Base-by-base conservation (phyloP, 64 coral and sea anemone species). In the Dendronephthya gigantea region DNA sequence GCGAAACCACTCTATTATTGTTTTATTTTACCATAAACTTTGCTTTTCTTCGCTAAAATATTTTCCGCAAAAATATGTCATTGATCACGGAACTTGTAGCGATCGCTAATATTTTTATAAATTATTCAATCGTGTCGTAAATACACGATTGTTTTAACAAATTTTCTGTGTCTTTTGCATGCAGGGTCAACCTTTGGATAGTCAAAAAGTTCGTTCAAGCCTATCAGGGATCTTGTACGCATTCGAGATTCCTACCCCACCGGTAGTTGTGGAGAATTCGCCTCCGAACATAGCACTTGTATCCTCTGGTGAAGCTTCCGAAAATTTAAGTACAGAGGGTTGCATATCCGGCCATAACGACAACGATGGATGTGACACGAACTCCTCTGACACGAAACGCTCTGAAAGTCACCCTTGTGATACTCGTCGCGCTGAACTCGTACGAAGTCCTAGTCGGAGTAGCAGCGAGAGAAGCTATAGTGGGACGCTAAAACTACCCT, bases 201-300 rank as follows among this genome's bases (percentile, higher is more conserved):
- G 84, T 29, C 92, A 93, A 41, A 98, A 98, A 89, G 91, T 98
- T 50, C 92, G 95, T 19, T 88, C 95, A n/a, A 87, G 89, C 38
- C 75, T 98, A 65, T 92, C 87, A 75, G 95, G 95, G 1, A 75
- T 88, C 32, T 88, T 98, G 36, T 98, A 93, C 87, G 95, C 92
- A n/a, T 98, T 93, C 48, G 95, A 98, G 82, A 89, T 98, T 82
- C 95, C 94, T 43, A 50, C 43, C 33, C 82, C 55, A 38, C 25
- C 86, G 15, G 49, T 39, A 35, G 30, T 66, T 34, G 43, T 48
- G 83, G 43, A 82, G 17, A 40, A 87, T 84, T 70, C 51, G 48
- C 27, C 79, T 50, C 31, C 93, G 84, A 49, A 40, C 79, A 66
- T 83, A 50, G 32, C 56, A 19, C 34, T 86, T 85, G 29, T 25